These are phyloP conservation scores for Aleiodes testaceus DNA, from an alignment of 2,888 invertebrate genomes.

Conservation along the genomic window DNA sequence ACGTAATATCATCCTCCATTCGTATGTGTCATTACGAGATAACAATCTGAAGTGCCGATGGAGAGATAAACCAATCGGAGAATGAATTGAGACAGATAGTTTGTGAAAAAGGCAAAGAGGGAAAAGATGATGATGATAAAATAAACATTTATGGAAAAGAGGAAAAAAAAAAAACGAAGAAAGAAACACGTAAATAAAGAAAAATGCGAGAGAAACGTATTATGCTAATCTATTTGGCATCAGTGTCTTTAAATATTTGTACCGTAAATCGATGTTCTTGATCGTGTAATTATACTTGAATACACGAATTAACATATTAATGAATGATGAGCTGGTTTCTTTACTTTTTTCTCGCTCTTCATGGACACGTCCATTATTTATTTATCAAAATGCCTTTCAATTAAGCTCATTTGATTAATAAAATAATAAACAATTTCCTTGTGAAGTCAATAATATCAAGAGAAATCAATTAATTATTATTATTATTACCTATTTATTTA, in stretches of 20 bases:
- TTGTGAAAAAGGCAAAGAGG: not conserved
- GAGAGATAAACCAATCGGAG: slow-evolving; percentile 9
- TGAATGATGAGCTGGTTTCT: slow-evolving; percentile 45
- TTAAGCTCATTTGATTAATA: too few relatives aligned
- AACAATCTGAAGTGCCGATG: slow-evolving; percentile 31
- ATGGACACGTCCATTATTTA: slow-evolving; percentile 4
- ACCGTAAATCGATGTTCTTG: slow-evolving; percentile 52
- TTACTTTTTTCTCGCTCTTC: slow-evolving; percentile 40
- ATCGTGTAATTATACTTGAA: slow-evolving; percentile 52
- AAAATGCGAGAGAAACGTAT: slow-evolving; percentile 40
- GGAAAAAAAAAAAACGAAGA: slow-evolving; percentile 21
- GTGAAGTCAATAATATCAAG: too few relatives aligned
- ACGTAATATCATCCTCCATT: slow-evolving; percentile 1
- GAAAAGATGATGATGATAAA: slow-evolving; percentile 19
- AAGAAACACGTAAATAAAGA: slow-evolving; percentile 42
- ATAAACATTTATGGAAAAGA: slow-evolving; percentile 23
- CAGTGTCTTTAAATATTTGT: slow-evolving; percentile 47
- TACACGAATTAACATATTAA: slow-evolving; percentile 25
- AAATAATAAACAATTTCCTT: too few relatives aligned
- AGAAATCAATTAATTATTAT: not conserved
- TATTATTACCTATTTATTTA: too few relatives aligned
- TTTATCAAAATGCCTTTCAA: too few relatives aligned
- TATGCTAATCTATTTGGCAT: too few relatives aligned
- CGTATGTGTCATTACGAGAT: slow-evolving; percentile 46
- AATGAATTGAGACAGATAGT: slow-evolving; percentile 12